Evolutionary conservation across 2,797 vertebrate species (phyloP).

Genomic region (Acanthiza pusilla): DNA sequence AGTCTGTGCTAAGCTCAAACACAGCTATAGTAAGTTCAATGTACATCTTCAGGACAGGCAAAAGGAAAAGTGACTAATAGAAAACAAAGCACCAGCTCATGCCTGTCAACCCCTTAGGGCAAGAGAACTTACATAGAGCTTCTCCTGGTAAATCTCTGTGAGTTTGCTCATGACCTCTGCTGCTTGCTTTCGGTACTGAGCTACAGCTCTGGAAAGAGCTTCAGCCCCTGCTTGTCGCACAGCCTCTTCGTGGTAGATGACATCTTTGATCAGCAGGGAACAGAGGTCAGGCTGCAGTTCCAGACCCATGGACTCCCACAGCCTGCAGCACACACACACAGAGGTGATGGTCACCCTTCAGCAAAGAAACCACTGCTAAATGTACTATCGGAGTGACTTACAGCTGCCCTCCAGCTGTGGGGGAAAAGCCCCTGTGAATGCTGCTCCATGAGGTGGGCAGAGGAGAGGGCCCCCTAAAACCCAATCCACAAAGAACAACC

Average conservation of each 20-base stretch:
- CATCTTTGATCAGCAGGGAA: conserved; percentile 88
- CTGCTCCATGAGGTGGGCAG: background rate
- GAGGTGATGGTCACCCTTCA: background rate
- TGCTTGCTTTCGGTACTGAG: conserved; percentile 86
- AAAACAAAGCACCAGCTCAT: background rate
- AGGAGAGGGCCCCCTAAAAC: background rate
- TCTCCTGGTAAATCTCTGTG: conserved; percentile 94
- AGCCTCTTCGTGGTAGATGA: conserved; percentile 91
- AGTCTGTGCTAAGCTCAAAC: background rate
- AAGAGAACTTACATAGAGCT: conserved; percentile 87
- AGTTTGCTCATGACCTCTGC: conserved; percentile 86
- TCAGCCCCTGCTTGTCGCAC: conserved; percentile 89
- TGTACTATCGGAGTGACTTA: background rate
- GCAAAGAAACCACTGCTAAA: background rate
- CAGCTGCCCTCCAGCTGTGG: background rate
- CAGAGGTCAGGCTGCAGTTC: conserved; percentile 91
- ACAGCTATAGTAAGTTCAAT: background rate
- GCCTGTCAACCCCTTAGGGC: background rate
- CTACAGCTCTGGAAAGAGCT: conserved; percentile 88
- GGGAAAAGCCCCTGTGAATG: background rate
- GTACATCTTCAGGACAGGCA: background rate
- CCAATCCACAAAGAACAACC: background rate
- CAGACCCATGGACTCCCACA: conserved; percentile 89
- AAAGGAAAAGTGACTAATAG: background rate
- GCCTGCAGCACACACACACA: conserved; percentile 68